These are phyloP conservation scores for Globia sparganii DNA, from an alignment of 2,888 invertebrate genomes.

Conservation along the genomic window DNA sequence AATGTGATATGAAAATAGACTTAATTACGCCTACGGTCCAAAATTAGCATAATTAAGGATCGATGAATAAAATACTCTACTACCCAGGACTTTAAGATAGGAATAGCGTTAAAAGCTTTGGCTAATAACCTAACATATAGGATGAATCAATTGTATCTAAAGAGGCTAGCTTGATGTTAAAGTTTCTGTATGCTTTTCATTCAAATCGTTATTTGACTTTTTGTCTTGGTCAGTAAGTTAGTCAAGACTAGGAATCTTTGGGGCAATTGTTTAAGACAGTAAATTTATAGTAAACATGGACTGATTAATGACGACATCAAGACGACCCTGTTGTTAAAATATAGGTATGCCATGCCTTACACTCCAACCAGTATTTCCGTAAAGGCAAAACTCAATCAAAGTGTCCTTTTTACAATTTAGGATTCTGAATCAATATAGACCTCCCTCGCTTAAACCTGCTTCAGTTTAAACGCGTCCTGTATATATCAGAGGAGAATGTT, in stretches of 20 bases:
- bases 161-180: neutral
- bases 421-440: slow-evolving; percentile 55
- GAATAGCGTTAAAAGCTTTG: slow-evolving; percentile 30
- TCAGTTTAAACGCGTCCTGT: slow-evolving; percentile 58
- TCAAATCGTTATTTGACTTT: neutral
- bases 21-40: slow-evolving; percentile 47
- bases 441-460: slow-evolving; percentile 53
- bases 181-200: neutral
- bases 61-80: slow-evolving; percentile 41
- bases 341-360: neutral
- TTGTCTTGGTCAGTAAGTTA: neutral
- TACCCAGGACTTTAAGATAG: slow-evolving; percentile 23
- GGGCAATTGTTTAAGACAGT: neutral
- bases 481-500: slow-evolving; percentile 65
- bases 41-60: slow-evolving; percentile 29
- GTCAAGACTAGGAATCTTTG: neutral
- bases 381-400: slow-evolving; percentile 36
- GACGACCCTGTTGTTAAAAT: neutral
- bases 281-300: neutral
- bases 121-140: slow-evolving; percentile 51
- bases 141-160: slow-evolving; percentile 31
- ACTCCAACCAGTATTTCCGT: slow-evolving; percentile 17
- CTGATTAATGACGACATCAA: neutral
- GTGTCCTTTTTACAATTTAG: slow-evolving; percentile 32
- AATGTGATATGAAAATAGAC: slow-evolving; percentile 57